Evolutionary conservation across 2,888 invertebrate species (phyloP), one percentile per base, ranked within the genome.

Genomic region (Salpingus planirostris): DNA sequence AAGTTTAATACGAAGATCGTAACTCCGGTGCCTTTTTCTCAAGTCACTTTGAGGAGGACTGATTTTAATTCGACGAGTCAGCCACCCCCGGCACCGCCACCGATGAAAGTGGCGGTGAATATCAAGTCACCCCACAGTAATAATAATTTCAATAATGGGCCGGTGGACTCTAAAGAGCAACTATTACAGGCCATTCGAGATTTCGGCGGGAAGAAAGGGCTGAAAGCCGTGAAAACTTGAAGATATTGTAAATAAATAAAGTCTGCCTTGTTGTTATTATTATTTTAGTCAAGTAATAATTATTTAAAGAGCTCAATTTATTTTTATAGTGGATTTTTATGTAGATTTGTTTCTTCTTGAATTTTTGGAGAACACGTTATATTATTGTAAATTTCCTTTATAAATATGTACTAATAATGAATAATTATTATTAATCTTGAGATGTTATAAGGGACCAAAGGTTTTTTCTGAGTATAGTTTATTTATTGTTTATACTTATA

Each of bases 151-250:
- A n/a, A n/a, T n/a, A n/a, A n/a, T n/a, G n/a, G n/a, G n/a, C n/a
- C n/a, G 18, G 8, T 5, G 5, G 80, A 83, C 59, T 70, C 78
- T 1, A 66, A 82, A 25, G 75, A 79, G 45, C 71, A 76, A 49
- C 64, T 87, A 15, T 63, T 86, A 58, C 71, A 74, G 28, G 79
- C 81, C 11, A 86, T 86, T 50, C 67, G 81, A 42, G 77, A 71
- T 55, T 84, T 83, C 42, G 79, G 80, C 7, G 65, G 65, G 3
- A 62, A 62, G 34, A 62, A 62, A 33, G 64, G 64, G 13, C 45
- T 65, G 22, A 59, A 49, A 38, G 40, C 55, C 25, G 55, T 46
- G 11, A 60, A 58, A 51, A 47, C 50, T 13, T 55, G 45, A 49
- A 18, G n/a, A n/a, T 18, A 8, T 23, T 38, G 21, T 33, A 15